phyloP scores from a whole-genome alignment of 2,113 vertebrate genomes.

The Cebidichthys violaceus region DNA sequence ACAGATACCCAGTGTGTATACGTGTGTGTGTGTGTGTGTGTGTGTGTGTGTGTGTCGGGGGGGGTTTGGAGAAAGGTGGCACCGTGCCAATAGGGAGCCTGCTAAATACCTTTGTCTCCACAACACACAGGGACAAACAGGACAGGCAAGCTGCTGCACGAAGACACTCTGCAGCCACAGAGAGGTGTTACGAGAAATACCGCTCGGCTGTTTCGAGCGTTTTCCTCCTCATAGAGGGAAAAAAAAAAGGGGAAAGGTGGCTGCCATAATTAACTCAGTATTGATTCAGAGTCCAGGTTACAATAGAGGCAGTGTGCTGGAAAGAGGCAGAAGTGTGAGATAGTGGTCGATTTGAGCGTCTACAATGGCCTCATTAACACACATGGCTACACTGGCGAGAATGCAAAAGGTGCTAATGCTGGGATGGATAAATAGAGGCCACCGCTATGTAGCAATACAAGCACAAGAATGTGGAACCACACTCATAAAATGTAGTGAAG shows the following conservation, averaged over 20 bases:
- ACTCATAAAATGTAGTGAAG: conserved; percentile 24
- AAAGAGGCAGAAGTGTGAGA: conserved; percentile 64
- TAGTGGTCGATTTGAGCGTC: conserved; percentile 61
- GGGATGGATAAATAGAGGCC: conserved; percentile 46
- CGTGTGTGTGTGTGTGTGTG: conserved; percentile 37
- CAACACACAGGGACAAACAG: conserved; percentile 68
- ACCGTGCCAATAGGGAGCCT: conserved; percentile 73
- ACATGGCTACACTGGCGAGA: conserved; percentile 51
- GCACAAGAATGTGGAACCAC: conserved; percentile 24
- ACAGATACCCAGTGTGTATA: conserved; percentile 66
- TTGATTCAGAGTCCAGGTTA: conserved; percentile 73
- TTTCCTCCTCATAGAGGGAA: conserved; percentile 47
- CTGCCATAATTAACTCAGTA: conserved; percentile 77
- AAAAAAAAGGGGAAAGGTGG: conserved; percentile 55
- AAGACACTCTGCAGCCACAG: conserved; percentile 46
- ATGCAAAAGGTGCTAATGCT: conserved; percentile 50
- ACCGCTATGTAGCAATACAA: conserved; percentile 23
- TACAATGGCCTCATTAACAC: conserved; percentile 74
- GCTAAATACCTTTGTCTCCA: conserved; percentile 84
- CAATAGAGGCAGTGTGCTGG: conserved; percentile 63
- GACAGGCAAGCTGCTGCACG: conserved; percentile 61
- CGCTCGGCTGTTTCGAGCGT: conserved; percentile 45
- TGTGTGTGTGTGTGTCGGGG: conserved; percentile 35
- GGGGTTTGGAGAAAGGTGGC: conserved; percentile 76
- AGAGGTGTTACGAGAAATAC: conserved; percentile 50